phyloP scores from a whole-genome alignment of 2,888 invertebrate genomes.

The Dione vanillae region DNA sequence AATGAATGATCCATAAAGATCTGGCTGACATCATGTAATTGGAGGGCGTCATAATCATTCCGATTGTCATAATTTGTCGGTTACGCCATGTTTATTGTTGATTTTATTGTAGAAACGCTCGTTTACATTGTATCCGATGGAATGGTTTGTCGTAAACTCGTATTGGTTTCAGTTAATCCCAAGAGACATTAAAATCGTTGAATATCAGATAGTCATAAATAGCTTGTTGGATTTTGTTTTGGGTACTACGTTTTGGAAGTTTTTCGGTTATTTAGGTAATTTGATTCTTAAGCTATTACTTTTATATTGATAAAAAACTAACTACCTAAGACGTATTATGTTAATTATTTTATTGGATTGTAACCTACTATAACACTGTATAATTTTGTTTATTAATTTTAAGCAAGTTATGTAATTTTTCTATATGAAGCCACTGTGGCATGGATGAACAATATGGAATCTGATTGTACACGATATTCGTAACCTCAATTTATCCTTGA shows the following conservation, averaged over 20 bases:
- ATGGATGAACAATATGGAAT: too few relatives aligned
- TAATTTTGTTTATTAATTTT: too few relatives aligned
- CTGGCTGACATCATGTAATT: slow-evolving; percentile 28
- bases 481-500: too few relatives aligned
- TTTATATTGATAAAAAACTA: too few relatives aligned
- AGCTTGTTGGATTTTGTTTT: slow-evolving; percentile 14
- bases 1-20: slow-evolving; percentile 34
- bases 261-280: too few relatives aligned
- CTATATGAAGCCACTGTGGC: too few relatives aligned
- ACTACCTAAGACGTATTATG: neutral
- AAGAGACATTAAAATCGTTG: slow-evolving; percentile 41
- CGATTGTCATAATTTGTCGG: slow-evolving; percentile 63
- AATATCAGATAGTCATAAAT: slow-evolving; percentile 32
- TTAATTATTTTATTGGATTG: neutral
- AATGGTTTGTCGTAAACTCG: slow-evolving; percentile 57
- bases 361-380: too few relatives aligned
- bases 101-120: slow-evolving; percentile 60
- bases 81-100: slow-evolving; percentile 63
- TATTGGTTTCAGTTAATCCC: slow-evolving; percentile 45
- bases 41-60: slow-evolving; percentile 51
- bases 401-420: too few relatives aligned
- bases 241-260: too few relatives aligned
- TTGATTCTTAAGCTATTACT: too few relatives aligned
- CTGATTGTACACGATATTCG: too few relatives aligned
- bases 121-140: slow-evolving; percentile 59